Conservation (phyloP, 2,888 invertebrate species). For the Drosophila hawaiiensis region DNA sequence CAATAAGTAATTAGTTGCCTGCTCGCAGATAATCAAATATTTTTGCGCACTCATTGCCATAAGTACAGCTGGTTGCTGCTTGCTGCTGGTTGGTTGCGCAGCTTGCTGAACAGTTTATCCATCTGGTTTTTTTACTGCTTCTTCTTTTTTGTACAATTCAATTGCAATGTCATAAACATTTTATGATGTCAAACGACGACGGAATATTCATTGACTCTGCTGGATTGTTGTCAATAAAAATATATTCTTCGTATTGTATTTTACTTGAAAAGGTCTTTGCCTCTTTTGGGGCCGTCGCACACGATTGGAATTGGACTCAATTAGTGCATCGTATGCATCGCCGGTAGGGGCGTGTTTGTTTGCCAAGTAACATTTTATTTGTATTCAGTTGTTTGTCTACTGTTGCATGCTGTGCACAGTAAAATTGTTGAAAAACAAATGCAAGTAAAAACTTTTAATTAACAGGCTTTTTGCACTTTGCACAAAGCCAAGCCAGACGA, state of each 20-base stretch:
- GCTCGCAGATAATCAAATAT: constrained; percentile 57
- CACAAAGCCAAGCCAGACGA: constrained; percentile 28
- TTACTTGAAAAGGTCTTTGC: constrained; percentile 41
- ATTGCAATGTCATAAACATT: constrained; percentile 51
- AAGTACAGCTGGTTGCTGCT: constrained; percentile 37
- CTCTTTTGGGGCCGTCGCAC: constrained; percentile 25
- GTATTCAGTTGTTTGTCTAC: neutral
- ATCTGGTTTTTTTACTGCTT: constrained; percentile 4
- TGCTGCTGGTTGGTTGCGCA: neutral
- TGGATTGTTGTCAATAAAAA: constrained; percentile 13
- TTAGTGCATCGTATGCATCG: constrained; percentile 15
- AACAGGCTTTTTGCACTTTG: constrained; percentile 36
- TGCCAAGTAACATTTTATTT: neutral
- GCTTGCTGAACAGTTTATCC: constrained; percentile 28
- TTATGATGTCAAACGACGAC: constrained; percentile 33
- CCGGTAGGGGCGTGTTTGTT: constrained; percentile 38
- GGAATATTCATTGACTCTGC: neutral
- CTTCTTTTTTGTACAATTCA: constrained; percentile 41
- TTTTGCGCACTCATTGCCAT: constrained; percentile 33
- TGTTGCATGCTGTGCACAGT: constrained; percentile 30
- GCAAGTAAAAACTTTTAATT: constrained; percentile 59
- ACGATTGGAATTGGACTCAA: constrained; percentile 17
- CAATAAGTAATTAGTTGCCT: constrained; percentile 41
- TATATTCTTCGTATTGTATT: neutral
- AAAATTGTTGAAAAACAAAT: constrained; percentile 35